Evolutionary conservation across 2,113 vertebrate genomes (phyloP).

Genomic region (Cairina moschata): DNA sequence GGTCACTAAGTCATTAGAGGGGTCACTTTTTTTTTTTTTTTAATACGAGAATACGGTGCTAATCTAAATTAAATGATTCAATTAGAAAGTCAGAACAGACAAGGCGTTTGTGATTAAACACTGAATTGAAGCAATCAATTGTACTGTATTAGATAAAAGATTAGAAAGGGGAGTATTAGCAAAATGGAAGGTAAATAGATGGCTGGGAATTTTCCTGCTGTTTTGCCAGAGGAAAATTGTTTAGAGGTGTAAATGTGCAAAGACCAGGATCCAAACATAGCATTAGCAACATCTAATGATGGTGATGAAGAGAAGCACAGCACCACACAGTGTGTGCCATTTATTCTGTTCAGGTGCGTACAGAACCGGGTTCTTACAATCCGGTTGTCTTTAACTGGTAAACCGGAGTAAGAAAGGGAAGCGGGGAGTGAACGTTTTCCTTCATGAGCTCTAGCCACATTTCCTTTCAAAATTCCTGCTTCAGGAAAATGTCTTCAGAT

Average conservation of each 20-base stretch:
- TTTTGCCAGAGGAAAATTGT: background rate
- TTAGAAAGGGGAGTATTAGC: background rate
- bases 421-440: background rate
- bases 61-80: background rate
- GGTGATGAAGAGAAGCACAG: background rate
- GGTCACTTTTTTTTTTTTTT: background rate
- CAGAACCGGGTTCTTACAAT: background rate
- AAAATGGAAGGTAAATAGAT: background rate
- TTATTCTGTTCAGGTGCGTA: background rate
- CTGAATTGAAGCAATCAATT: background rate
- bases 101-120: background rate
- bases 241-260: background rate
- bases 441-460: background rate
- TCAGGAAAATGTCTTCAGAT: background rate
- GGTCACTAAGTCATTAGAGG: background rate
- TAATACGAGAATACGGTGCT: background rate
- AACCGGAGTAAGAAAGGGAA: background rate
- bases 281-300: background rate
- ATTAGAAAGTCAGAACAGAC: slow-evolving; percentile 5
- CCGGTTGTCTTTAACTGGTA: background rate
- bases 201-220: background rate
- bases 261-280: background rate
- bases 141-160: background rate
- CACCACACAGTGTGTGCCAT: background rate
- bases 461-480: background rate